phyloP scores from a whole-genome alignment of 1,140 invertebrate species.

The Drosophila elegans region DNA sequence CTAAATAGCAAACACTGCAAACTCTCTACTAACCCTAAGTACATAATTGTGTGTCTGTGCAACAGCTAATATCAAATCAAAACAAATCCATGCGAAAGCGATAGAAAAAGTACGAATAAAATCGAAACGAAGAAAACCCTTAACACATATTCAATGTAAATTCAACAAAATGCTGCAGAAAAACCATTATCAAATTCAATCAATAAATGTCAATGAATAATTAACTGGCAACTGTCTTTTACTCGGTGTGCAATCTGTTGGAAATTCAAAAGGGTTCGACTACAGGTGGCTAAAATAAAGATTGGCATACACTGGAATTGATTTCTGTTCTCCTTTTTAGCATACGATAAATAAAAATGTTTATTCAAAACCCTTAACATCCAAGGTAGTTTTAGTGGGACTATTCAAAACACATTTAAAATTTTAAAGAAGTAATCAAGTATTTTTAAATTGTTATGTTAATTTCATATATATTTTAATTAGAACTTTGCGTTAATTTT shows the following conservation, averaged over 20 bases:
- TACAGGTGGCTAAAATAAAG: not conserved
- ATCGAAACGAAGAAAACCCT: constrained; percentile 11
- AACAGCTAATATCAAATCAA: constrained; percentile 34
- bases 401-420: too few species aligned
- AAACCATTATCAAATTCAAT: constrained; percentile 81
- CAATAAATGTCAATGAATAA: constrained; percentile 84
- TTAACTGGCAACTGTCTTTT: constrained; percentile 42
- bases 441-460: too few species aligned
- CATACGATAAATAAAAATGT: not conserved
- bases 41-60: constrained; percentile 55
- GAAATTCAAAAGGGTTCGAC: not conserved
- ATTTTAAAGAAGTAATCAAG: too few species aligned
- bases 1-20: constrained; percentile 35
- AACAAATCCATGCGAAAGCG: constrained; percentile 16
- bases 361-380: too few species aligned
- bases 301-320: not conserved
- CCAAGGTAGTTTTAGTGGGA: too few species aligned
- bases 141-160: constrained; percentile 66
- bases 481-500: too few species aligned
- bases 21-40: constrained; percentile 41
- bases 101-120: constrained; percentile 35
- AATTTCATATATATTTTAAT: too few species aligned
- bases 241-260: not conserved
- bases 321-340: not conserved
- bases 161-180: constrained; percentile 60